Base-by-base conservation (phyloP, 2,797 vertebrate species). In the Emydoidea blandingii region DNA sequence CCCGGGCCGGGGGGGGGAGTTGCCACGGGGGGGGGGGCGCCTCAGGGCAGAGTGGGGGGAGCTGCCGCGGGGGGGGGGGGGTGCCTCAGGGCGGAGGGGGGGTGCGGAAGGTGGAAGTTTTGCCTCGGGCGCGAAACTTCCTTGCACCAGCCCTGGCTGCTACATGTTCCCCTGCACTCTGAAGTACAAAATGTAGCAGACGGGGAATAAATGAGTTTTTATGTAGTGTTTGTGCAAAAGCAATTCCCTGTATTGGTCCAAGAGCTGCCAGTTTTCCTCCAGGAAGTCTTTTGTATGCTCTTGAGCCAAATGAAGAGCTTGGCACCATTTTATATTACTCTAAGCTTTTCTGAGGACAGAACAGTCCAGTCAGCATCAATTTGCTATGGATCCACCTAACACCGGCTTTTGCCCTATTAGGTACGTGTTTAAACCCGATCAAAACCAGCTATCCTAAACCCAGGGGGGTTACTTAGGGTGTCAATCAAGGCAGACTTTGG, bases 401-500 rank as follows among this genome's bases (percentile, higher is more conserved):
- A 53, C 79, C 68, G 25, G 91, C 82, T 92, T 94, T 89, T 27
- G 86, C 59, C 21, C 29, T 90, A 56, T 68, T 91, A 0, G 27
- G 21, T 41, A 83, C 84, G 57, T 78, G 31, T 88, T 96, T 95
- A 89, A 94, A 87, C 0, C 44, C 3, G 6, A 76, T 76, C 7
- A 5, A 47, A 44, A 47, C 72, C 41, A 84, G 82, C 49, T 91
- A 3, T 89, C 91, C 92, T 8, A 68, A 27, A 65, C 79, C 37
- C 91, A 93, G 16, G n/a, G 56, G 18, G 83, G 54, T 91, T 93
- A 89, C 49, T 44, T 92, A 88, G 52, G 92, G 37, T 44, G 79
- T 68, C 92, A 41, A 44, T 91, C 92, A 83, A 86, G 91, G 84
- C 50, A 88, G 89, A 86, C 23, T 86, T 93, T 94, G 83, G 34